Evolutionary conservation across 2,888 invertebrate species (phyloP).

Genomic region (Drosophila sordidula): DNA sequence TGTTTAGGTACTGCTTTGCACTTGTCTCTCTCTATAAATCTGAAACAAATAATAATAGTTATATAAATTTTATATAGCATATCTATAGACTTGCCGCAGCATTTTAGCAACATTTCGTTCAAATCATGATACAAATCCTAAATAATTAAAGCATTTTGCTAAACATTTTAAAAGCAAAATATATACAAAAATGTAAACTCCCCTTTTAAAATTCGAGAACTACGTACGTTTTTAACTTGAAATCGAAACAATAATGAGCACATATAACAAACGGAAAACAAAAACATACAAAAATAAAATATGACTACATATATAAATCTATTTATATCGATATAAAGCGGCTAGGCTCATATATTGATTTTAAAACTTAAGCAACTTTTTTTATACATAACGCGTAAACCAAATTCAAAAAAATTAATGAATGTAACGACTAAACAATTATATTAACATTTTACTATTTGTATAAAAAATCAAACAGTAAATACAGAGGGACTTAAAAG

Average conservation of each 20-base stretch:
- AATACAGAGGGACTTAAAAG: conserved; percentile 26
- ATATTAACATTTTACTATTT: conserved; percentile 48
- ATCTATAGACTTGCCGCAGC: conserved; percentile 53
- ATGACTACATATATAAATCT: conserved; percentile 44
- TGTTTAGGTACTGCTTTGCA: conserved; percentile 40
- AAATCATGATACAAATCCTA: conserved; percentile 22
- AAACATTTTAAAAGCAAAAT: conserved; percentile 28
- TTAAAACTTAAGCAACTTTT: conserved; percentile 71
- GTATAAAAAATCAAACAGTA: conserved; percentile 45
- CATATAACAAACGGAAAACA: conserved; percentile 56
- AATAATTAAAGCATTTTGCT: conserved; percentile 48
- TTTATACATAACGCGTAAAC: conserved; percentile 65
- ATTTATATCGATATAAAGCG: conserved; percentile 43
- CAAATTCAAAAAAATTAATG: conserved; percentile 27
- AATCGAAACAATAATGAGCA: conserved; percentile 74
- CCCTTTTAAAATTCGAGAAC: conserved; percentile 48
- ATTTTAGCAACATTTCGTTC: conserved; percentile 49
- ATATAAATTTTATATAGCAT: conserved; percentile 32
- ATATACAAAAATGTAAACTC: conserved; percentile 3
- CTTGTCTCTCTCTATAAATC: conserved; percentile 26
- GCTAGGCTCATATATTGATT: conserved; percentile 63
- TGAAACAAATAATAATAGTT: conserved; percentile 13
- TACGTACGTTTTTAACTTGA: conserved; percentile 63
- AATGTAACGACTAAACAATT: conserved; percentile 17
- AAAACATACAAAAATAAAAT: conserved; percentile 25